Base-by-base conservation (phyloP, 1,140 invertebrate species). In the Lordiphosa stackelbergi region DNA sequence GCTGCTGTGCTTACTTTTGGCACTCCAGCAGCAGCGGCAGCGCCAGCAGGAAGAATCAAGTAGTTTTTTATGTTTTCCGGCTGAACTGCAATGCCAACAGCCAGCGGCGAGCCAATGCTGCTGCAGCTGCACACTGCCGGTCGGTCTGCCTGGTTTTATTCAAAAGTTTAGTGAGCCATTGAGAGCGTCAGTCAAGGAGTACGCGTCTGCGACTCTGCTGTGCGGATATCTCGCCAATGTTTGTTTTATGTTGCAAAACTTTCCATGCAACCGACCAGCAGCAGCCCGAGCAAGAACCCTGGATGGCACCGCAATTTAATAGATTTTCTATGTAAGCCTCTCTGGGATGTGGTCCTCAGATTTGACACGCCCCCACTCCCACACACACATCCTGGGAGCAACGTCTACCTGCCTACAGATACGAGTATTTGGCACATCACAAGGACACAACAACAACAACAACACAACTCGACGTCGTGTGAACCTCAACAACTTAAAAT, bases 51-150 rank as follows among this genome's bases (percentile, higher is more conserved):
- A 81, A 81, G 77, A 81, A 81, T 81, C 75, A 81, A 81, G 75
- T 81, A 81, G 75, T 81, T 83, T 81, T 81, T 81, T 81, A 83
- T 83, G 75, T 83, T 81, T 81, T 81, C 75, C 75, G 75, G 77
- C 75, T 81, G 75, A 81, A 83, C 77, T 81, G 75, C 77, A 83
- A 63, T 78, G 73, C 73, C 73, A 77, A 78, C 73, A 73, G 73
- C 69, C 65, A 78, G 57, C 52, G 48, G 69, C 60, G 59, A 53
- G 66, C 49, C 53, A 59, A 46, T 53, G 66, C 70, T 49, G 47
- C 64, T 34, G 59, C 73, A 65, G 42, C 59, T 57, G 40, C 57
- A 46, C 57, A 40, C 53, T 40, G 10, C 16, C 36, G 38, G 53
- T 31, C 24, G 37, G 55, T 10, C 52, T 54, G 73, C 65, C 35